Percentiles rank a stretch among this genome's conserved stretches.
Conservation (phyloP, 2,797 vertebrate genomes). For the Gymnoscopelus braueri region DNA sequence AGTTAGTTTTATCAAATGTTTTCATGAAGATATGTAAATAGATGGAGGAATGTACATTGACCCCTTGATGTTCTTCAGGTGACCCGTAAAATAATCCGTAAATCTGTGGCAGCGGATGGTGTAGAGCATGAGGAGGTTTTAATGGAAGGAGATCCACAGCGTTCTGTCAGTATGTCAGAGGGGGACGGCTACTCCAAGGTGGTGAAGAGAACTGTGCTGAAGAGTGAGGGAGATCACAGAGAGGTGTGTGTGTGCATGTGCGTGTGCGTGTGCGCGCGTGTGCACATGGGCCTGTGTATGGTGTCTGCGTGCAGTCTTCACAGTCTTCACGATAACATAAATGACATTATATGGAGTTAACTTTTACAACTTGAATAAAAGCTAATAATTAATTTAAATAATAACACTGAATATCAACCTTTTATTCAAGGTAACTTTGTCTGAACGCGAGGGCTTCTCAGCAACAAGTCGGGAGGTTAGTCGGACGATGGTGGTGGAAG, state of each 20-base stretch:
- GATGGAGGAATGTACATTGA: slow-evolving; percentile 13
- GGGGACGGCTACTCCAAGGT: slow-evolving; percentile 87
- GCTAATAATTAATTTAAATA: neutral
- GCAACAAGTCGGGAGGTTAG: slow-evolving; percentile 76
- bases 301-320: no score
- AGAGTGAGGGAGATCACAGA: slow-evolving; percentile 87
- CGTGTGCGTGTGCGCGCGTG: neutral
- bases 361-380: neutral
- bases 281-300: no score
- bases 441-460: slow-evolving; percentile 75
- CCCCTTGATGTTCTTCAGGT: slow-evolving; percentile 75
- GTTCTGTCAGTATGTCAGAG: slow-evolving; percentile 70
- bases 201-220: slow-evolving; percentile 88
- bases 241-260: slow-evolving; percentile 79
- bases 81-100: slow-evolving; percentile 88
- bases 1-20: neutral
- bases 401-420: neutral
- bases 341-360: no score
- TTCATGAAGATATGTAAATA: neutral
- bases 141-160: slow-evolving; percentile 79
- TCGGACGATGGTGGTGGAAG: slow-evolving; percentile 83
- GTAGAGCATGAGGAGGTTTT: slow-evolving; percentile 82
- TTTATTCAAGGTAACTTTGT: slow-evolving; percentile 84
- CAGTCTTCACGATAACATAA: no score
- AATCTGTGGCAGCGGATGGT: slow-evolving; percentile 85